Base-by-base conservation (phyloP, 2,797 vertebrate species). In the Pelobates cultripes region DNA sequence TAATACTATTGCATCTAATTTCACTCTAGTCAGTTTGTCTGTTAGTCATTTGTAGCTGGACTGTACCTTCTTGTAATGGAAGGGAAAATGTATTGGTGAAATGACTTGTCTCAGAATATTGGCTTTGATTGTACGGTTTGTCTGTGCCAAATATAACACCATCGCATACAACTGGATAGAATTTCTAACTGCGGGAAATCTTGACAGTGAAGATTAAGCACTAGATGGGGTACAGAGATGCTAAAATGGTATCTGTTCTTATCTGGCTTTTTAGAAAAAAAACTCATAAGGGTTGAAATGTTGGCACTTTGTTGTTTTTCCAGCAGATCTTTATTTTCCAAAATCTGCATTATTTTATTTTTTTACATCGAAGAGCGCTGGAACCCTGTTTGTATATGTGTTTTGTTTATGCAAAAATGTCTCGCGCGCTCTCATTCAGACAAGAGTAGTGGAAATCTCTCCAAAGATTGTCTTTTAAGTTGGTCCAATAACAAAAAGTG, bases 111-210 rank as follows among this genome's bases (percentile, higher is more conserved):
- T 75, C 44, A 79, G 66, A 76, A 44, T 57, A 75, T 84, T 84
- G 82, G 77, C 82, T 75, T 64, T 71, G 45, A 41, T 42, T 28
- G 43, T n/a, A 43, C 28, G 15, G 12, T 70, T 10, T 41, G 41
- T 44, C 40, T 51, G 82, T 84, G 82, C 82, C 82, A 84, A 75
- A 75, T 84, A 61, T 84, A 64, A 84, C 82, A 84, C 82, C 78
- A 79, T 79, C 73, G 12, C 64, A 40, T 72, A 71, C 66, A 71
- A 71, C 82, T 71, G 72, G 82, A 79, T 79, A 70, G 66, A 69
- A 71, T 83, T 83, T 79, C 81, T 53, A 75, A 41, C 77, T 72
- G 77, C 44, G 57, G 72, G 78, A 79, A 84, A 66, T 70, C 77
- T 66, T 79, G 82, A 83, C 77, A 66, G 72, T 57, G 44, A 70